Percentiles rank a stretch among this genome's conserved stretches.
These are phyloP conservation scores for Cryptosula pallasiana DNA, from an alignment of 2,888 invertebrate species.

Conservation along the genomic window DNA sequence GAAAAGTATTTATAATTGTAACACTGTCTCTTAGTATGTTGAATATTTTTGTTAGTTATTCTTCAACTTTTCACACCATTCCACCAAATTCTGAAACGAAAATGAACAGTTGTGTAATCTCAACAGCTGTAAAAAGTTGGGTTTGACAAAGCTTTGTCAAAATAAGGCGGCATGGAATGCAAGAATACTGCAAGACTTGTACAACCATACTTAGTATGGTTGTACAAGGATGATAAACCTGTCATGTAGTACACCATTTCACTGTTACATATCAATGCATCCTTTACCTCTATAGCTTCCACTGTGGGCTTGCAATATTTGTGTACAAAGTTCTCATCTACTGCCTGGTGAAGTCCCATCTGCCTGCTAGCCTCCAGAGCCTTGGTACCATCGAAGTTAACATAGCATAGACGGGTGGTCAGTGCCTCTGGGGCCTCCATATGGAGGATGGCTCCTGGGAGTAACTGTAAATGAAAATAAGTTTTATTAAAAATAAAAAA, in stretches of 20 bases:
- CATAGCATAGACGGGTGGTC: slow-evolving; percentile 46
- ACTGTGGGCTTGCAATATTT: slow-evolving; percentile 37
- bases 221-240: too few species aligned
- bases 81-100: neutral
- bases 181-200: too few species aligned
- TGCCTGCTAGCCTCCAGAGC: slow-evolving; percentile 40
- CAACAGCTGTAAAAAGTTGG: too few species aligned
- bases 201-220: too few species aligned
- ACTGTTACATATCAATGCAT: too few species aligned
- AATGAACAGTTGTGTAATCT: too few species aligned
- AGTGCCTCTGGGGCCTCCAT: slow-evolving; percentile 42
- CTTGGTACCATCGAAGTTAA: slow-evolving; percentile 45
- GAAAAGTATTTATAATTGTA: too few species aligned
- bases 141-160: too few species aligned
- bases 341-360: slow-evolving; percentile 34
- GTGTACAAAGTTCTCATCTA: slow-evolving; percentile 40
- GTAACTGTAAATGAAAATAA: slow-evolving; percentile 35
- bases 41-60: neutral
- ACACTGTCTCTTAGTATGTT: too few species aligned
- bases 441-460: slow-evolving; percentile 49
- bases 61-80: neutral
- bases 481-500: too few species aligned
- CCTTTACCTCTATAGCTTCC: slow-evolving; percentile 46
- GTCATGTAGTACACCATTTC: too few species aligned
- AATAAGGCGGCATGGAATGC: too few species aligned